Evolutionary conservation across 92 coral and sea anemone genomes (phyloP).

Genomic region (Desmophyllum pertusum): DNA sequence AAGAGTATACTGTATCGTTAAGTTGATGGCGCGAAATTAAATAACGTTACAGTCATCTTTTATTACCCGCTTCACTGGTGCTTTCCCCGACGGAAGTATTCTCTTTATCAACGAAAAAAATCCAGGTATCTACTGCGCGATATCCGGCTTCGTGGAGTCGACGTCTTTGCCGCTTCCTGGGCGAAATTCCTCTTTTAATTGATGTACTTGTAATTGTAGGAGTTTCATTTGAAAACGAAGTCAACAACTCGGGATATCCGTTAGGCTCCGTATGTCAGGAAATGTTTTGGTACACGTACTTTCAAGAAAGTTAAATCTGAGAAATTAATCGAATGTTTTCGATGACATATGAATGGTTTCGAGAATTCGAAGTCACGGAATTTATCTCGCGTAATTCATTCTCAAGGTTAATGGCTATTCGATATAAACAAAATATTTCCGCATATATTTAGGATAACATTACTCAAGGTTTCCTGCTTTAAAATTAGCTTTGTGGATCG

Average conservation of each 20-base stretch:
- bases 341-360: too few relatives aligned
- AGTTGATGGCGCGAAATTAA: not conserved
- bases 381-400: not conserved
- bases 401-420: not conserved
- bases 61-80: not conserved
- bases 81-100: not conserved
- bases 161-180: not conserved
- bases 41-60: not conserved
- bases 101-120: not conserved
- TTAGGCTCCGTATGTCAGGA: not conserved
- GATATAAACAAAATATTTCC: not conserved
- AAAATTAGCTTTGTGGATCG: not conserved
- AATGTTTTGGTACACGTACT: slow-evolving; percentile 2
- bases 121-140: not conserved
- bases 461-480: not conserved
- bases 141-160: not conserved
- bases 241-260: not conserved
- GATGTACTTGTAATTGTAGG: not conserved
- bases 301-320: not conserved
- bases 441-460: not conserved
- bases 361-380: not conserved
- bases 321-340: not conserved
- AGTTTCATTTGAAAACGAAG: not conserved
- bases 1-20: not conserved
- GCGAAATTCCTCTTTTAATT: not conserved